Evolutionary conservation across 2,888 invertebrate genomes (phyloP), one percentile per base, ranked within the genome.

Genomic region (Nesidiocoris tenuis): DNA sequence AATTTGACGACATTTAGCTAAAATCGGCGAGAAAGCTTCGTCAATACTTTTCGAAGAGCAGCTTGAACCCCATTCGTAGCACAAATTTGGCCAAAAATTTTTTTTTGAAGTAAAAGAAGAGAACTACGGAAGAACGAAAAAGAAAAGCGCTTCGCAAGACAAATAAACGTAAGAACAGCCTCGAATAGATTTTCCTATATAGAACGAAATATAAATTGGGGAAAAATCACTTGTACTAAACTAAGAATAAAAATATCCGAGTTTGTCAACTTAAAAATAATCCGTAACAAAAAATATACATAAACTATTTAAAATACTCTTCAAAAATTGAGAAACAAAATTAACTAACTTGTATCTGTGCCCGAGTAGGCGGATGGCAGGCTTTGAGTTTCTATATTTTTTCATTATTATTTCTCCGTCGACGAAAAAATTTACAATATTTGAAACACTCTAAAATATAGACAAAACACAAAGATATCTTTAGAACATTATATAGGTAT

Each of bases 391-490:
- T 66, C 71, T 61, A 22, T 63, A 55, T 61, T 61, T 61, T 63
- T 68, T 75, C 16, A 54, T 61, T 75, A 55, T 67, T n/a, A 57
- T 57, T 77, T 75, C 64, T 77, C 71, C 78, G 72, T 72, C 25
- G 54, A 78, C 39, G 39, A 39, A 39, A 39, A 39, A 39, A 39
- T 39, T 39, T 39, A 39, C 39, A n/a, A n/a, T 65, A 74, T 77
- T 75, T 77, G 77, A 77, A 77, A 78, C 78, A 78, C 78, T n/a
- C n/a, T 78, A 78, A 78, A 78, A 77, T n/a, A n/a, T 76, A 77
- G 75, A 77, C 63, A 74, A 76, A 79, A 79, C 79, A 77, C 79
- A 78, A 79, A 78, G 77, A 77, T 76, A 77, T 75, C 75, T 75
- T 78, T 75, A 75, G 65, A 78, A 79, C 79, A 78, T 78, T 78